These are phyloP conservation scores for Clarias macrocephalus DNA, from an alignment of 2,113 vertebrate genomes.

Conservation along the genomic window DNA sequence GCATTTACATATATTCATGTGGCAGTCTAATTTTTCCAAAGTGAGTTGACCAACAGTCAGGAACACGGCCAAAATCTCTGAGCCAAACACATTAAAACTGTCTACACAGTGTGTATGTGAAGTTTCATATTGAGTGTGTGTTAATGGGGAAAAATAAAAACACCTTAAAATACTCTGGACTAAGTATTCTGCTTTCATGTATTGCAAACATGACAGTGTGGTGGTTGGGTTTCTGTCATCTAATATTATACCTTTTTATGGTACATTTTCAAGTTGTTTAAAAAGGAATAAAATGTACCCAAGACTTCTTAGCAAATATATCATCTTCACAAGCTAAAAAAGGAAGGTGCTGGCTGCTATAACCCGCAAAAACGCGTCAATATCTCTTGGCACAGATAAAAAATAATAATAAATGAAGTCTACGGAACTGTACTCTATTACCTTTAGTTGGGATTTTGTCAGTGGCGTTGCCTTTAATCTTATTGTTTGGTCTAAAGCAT, in stretches of 20 bases:
- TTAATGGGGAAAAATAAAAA: conserved; percentile 10
- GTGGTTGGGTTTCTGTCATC: not conserved
- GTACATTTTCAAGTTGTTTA: not conserved
- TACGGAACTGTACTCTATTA: not conserved
- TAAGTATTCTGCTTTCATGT: not conserved
- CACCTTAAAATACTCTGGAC: not conserved
- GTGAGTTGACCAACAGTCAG: not conserved
- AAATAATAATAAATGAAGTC: not conserved
- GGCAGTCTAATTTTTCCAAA: not conserved
- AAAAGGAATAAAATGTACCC: not conserved
- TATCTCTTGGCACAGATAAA: not conserved
- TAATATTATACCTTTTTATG: not conserved
- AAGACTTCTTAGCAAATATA: not conserved
- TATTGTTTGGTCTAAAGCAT: not conserved
- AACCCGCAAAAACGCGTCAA: not conserved
- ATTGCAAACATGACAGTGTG: not conserved
- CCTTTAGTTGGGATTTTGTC: not conserved
- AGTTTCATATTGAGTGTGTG: not conserved
- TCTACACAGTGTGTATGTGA: not conserved
- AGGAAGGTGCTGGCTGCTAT: not conserved
- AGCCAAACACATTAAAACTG: not conserved
- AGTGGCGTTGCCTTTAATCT: not conserved
- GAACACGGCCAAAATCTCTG: not conserved
- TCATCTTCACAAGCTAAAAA: not conserved
- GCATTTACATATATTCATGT: not conserved